Evolutionary conservation across 2,888 invertebrate genomes (phyloP), one percentile per base, ranked within the genome.

Genomic region (Limnephilus rhombicus): DNA sequence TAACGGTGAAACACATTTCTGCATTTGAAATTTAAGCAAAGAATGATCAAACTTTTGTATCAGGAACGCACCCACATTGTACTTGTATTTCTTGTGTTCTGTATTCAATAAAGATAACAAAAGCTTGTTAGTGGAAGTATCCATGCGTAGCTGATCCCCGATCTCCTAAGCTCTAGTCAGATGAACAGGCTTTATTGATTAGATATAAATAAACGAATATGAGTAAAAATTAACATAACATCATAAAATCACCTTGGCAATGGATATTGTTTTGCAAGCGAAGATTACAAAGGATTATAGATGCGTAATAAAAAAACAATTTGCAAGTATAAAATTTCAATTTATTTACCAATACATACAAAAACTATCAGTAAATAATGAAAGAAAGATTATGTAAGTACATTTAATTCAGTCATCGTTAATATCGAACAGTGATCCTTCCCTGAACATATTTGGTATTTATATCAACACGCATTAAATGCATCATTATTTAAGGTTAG

Each of bases 291-390:
- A 68, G 68, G 68, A 68, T 68, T 68, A 85, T 41, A 85, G n/a
- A 37, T 7, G 15, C 41, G 37, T 85, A 85, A 34, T 41, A 31
- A 49, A 31, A 82, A 90, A 89, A 88, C 34, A 80, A 7, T 31
- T 49, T 89, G 88, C 88, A 89, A 89, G 88, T 89, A 89, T 93
- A 83, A 85, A 91, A 90, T 91, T 85, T 90, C 89, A 83, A 92
- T 93, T 93, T 93, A 93, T 93, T 93, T 93, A 92, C 93, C 91
- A 92, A 93, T 93, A 93, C 92, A 93, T 93, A 93, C 89, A 93
- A 93, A 92, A 93, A 91, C 92, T 92, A 91, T 91, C 82, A 91
- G 91, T 91, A 93, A 93, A 92, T 34, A 86, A 85, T 92, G 80
- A 49, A 80, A 83, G 87, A 90, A 86, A 93, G 90, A 89, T 85